Percentiles rank a stretch among this genome's conserved stretches.
Evolutionary conservation across 1,140 invertebrate species (phyloP).

Genomic region (Radopholus similis): DNA sequence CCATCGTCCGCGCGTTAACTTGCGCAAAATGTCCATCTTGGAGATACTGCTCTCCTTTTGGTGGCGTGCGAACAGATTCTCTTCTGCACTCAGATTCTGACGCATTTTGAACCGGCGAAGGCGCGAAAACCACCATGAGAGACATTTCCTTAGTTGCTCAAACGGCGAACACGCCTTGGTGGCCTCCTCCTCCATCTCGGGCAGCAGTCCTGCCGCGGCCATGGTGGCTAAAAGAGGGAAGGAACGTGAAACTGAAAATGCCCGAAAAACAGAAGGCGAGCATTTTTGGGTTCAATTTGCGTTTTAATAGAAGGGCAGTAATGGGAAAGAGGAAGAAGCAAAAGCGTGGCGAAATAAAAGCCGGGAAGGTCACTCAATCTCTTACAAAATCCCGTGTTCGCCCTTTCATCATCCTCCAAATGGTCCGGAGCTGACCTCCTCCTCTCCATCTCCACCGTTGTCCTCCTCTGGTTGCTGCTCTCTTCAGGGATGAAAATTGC

Average conservation of each 20-base stretch:
- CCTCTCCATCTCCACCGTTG: background rate
- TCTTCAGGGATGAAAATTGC: background rate
- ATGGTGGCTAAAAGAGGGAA: slow-evolving; percentile 16
- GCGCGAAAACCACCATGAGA: too few relatives aligned
- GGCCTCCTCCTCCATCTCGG: slow-evolving; percentile 5
- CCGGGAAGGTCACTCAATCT: background rate
- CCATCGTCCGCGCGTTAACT: too few relatives aligned
- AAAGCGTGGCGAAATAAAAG: background rate
- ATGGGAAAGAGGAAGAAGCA: background rate
- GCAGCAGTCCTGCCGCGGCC: slow-evolving; percentile 16
- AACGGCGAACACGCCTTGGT: too few relatives aligned
- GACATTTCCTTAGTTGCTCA: too few relatives aligned
- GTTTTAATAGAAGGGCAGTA: background rate
- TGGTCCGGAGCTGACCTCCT: too few relatives aligned
- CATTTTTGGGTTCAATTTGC: background rate
- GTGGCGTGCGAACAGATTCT: too few relatives aligned
- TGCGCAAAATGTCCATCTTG: too few relatives aligned
- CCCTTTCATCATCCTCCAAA: too few relatives aligned
- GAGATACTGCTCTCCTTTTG: too few relatives aligned
- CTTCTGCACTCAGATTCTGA: too few relatives aligned
- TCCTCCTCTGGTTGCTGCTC: background rate
- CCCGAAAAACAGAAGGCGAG: background rate
- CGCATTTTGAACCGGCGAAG: too few relatives aligned
- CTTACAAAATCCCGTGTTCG: too few relatives aligned
- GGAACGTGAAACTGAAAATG: background rate